phyloP scores from a whole-genome alignment of 2,113 vertebrate genomes.

The Brachypodius melanocephalos region DNA sequence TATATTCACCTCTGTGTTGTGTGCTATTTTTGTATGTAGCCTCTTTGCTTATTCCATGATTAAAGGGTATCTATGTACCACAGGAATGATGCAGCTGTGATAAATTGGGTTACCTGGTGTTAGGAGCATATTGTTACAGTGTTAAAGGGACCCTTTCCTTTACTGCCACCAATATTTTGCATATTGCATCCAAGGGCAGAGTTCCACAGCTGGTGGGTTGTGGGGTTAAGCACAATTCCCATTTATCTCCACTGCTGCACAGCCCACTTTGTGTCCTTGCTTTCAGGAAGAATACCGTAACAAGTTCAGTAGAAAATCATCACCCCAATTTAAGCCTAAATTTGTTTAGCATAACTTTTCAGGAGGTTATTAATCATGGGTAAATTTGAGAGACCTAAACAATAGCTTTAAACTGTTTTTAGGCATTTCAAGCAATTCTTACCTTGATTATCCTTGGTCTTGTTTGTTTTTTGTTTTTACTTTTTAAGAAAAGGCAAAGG shows the following conservation, averaged over 20 bases:
- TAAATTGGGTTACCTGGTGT: neutral
- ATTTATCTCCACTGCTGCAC: neutral
- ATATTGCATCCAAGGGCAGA: neutral
- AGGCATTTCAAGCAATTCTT: neutral
- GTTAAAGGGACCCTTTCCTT: neutral
- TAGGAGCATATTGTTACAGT: rapidly evolving
- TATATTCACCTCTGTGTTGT: neutral
- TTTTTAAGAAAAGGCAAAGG: neutral
- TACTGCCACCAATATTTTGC: neutral
- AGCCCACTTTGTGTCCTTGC: neutral
- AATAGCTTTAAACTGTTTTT: neutral
- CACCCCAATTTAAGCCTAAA: neutral
- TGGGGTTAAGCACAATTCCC: neutral
- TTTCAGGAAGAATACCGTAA: neutral
- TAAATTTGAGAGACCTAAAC: neutral
- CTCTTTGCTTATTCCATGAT: neutral
- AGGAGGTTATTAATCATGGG: neutral
- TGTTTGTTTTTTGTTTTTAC: too few relatives aligned
- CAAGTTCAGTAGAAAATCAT: neutral
- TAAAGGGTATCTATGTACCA: neutral
- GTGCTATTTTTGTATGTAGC: neutral
- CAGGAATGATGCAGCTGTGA: neutral
- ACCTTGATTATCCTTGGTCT: neutral
- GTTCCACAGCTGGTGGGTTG: neutral
- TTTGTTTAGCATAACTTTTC: neutral